Conservation (phyloP, 2,888 invertebrate genomes). For the Lithodes maja region DNA sequence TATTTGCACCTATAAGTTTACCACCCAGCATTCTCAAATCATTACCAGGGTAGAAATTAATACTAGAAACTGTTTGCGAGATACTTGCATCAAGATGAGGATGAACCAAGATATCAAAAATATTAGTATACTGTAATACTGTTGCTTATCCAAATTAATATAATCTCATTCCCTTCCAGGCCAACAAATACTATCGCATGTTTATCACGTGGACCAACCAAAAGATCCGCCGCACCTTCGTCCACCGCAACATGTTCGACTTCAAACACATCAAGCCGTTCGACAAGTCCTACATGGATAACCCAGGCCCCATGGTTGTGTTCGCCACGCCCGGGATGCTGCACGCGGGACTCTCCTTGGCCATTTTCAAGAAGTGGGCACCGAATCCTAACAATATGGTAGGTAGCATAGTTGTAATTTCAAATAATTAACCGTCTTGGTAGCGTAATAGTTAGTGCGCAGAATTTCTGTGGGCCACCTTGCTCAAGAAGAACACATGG, state of each 20-base stretch:
- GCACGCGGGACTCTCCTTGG: slow-evolving; percentile 94
- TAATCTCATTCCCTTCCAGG: slow-evolving; percentile 75
- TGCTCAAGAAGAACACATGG: not conserved
- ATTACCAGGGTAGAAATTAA: no score
- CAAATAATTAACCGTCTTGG: no score
- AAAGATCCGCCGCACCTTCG: slow-evolving; percentile 99
- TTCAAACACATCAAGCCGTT: slow-evolving; percentile 99
- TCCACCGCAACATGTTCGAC: slow-evolving; percentile 99
- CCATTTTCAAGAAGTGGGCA: slow-evolving; percentile 99
- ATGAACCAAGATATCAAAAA: no score
- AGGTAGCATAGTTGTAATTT: slow-evolving; percentile 43
- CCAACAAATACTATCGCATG: slow-evolving; percentile 99
- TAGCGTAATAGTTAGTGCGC: no score
- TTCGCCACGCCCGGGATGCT: slow-evolving; percentile 99
- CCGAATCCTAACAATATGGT: slow-evolving; percentile 97
- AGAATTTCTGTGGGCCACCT: not conserved
- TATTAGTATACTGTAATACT: no score
- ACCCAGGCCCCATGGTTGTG: slow-evolving; percentile 98
- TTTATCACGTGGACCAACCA: slow-evolving; percentile 99
- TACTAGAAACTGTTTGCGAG: no score
- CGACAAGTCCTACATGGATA: slow-evolving; percentile 95
- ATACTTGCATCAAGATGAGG: no score
- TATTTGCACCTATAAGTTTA: no score
- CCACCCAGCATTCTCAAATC: no score
- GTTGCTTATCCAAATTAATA: not conserved